These are phyloP conservation scores for Eremobia ochroleuca DNA, from an alignment of 2,888 invertebrate genomes.

Conservation along the genomic window DNA sequence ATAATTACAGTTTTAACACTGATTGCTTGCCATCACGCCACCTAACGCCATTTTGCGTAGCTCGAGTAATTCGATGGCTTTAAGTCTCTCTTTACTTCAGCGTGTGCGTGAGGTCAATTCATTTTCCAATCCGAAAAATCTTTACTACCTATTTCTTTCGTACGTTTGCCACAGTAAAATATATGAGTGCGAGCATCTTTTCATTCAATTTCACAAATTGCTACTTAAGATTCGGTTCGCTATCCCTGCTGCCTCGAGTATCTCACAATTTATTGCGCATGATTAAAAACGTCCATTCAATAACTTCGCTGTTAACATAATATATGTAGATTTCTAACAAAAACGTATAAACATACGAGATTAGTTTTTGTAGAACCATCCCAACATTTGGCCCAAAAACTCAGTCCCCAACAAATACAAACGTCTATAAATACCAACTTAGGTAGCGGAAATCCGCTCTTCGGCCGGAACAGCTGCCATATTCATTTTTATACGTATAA, in stretches of 20 bases:
- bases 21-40: conserved; percentile 55
- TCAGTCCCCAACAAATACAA: conserved; percentile 52
- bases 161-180: conserved; percentile 25
- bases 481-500: conserved; percentile 55
- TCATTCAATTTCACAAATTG: conserved; percentile 56
- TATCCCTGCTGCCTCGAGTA: conserved; percentile 32
- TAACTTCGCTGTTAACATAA: conserved; percentile 28
- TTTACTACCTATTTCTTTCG: conserved; percentile 15
- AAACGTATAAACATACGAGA: conserved; percentile 29
- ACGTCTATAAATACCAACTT: conserved; percentile 59
- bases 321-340: conserved; percentile 26
- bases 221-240: conserved; percentile 45
- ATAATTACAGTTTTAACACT: conserved; percentile 57
- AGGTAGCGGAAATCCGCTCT: conserved; percentile 66
- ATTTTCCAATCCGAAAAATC: conserved; percentile 9
- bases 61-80: conserved; percentile 25
- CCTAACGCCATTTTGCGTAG: conserved; percentile 20
- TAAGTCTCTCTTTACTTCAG: not conserved
- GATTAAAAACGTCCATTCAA: conserved; percentile 47
- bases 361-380: conserved; percentile 43
- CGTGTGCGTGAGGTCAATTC: conserved; percentile 34
- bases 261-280: conserved; percentile 43
- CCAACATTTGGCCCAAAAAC: conserved; percentile 44
- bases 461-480: conserved; percentile 51
- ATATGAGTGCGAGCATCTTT: conserved; percentile 35